Evolutionary conservation across 2,113 vertebrate genomes (phyloP).

Genomic region (Galbula dea): DNA sequence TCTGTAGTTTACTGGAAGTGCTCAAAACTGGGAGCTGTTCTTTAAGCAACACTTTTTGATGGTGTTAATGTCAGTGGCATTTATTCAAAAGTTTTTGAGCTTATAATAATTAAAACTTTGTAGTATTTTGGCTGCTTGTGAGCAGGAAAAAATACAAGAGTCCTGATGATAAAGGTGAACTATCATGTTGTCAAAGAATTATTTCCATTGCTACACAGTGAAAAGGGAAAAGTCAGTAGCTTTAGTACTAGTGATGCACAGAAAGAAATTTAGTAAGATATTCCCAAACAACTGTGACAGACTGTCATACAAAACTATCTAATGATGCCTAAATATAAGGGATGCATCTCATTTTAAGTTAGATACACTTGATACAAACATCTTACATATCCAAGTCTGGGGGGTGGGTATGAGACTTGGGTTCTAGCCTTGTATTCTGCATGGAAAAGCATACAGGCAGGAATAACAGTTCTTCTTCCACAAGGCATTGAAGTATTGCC

Average conservation of each 20-base stretch:
- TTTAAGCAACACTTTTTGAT: background rate
- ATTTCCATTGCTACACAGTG: background rate
- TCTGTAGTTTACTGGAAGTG: background rate
- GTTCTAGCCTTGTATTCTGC: background rate
- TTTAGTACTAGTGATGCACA: background rate
- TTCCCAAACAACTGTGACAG: background rate
- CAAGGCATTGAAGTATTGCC: background rate
- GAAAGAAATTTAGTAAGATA: background rate
- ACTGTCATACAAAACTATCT: background rate
- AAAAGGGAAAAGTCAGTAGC: background rate
- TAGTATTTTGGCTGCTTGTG: background rate
- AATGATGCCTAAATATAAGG: background rate
- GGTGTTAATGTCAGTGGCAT: background rate
- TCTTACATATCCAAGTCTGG: background rate
- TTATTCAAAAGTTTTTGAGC: background rate
- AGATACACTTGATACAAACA: background rate
- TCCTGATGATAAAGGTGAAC: background rate
- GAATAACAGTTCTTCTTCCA: background rate
- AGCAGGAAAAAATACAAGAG: background rate
- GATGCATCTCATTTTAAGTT: background rate
- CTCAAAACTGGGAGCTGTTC: background rate
- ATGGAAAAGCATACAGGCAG: background rate
- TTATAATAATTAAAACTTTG: background rate
- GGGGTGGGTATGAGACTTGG: rapidly evolving
- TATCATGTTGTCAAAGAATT: background rate